Evolutionary conservation across 1,140 invertebrate genomes (phyloP).

Genomic region (Popillia japonica): DNA sequence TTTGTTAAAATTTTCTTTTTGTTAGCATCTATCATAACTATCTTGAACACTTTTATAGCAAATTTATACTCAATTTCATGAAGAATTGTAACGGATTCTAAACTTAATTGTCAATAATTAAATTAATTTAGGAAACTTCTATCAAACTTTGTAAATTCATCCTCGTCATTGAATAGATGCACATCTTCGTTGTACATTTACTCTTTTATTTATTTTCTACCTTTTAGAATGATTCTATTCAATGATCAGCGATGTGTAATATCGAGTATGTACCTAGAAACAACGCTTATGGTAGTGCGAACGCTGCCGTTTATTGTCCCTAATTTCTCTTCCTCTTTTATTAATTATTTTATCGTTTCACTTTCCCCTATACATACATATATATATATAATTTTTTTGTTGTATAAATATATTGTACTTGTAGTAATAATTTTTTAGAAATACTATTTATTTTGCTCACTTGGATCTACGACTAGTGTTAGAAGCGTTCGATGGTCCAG

Average conservation of each 20-base stretch:
- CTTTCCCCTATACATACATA: too few species aligned
- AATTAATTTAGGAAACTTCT: neutral
- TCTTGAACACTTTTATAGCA: neutral
- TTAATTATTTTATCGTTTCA: too few species aligned
- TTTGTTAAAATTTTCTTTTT: neutral
- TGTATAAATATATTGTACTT: conserved; percentile 33
- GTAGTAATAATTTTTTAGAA: conserved; percentile 39
- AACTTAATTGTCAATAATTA: neutral
- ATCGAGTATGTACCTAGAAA: neutral
- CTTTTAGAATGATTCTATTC: neutral
- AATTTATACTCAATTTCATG: conserved; percentile 1
- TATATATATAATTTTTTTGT: too few species aligned
- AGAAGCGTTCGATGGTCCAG: conserved; percentile 13
- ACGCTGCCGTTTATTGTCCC: neutral
- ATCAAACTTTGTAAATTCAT: neutral
- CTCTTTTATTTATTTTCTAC: conserved; percentile 23
- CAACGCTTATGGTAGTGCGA: conserved; percentile 10
- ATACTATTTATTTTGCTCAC: conserved; percentile 34
- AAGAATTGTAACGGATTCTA: neutral
- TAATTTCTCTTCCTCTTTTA: neutral
- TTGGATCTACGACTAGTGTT: conserved; percentile 23
- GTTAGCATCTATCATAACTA: neutral
- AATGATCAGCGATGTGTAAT: neutral
- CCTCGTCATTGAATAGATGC: neutral
- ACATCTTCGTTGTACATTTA: conserved; percentile 22